Evolutionary conservation across 2,888 invertebrate genomes (phyloP).

Genomic region (Cynaeus angustus): DNA sequence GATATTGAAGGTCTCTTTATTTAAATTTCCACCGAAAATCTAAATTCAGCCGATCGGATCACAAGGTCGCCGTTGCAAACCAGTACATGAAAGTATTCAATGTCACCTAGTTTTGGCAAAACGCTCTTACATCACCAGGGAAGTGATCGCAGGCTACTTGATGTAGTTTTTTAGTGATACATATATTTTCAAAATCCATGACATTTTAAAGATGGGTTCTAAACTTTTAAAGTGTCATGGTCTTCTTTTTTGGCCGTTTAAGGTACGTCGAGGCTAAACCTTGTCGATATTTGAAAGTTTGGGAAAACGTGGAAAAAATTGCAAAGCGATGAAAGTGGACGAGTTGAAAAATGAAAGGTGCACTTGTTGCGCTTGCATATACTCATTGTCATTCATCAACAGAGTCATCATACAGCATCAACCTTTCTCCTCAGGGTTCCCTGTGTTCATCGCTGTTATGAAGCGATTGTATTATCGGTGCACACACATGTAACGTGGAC

Average conservation of each 20-base stretch:
- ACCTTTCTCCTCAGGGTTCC: constrained; percentile 22
- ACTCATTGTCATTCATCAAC: constrained; percentile 11
- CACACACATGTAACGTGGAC: background rate
- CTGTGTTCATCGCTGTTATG: background rate
- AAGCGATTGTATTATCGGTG: background rate
- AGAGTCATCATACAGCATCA: background rate
- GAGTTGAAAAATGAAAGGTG: constrained; percentile 17
- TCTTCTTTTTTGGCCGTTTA: background rate
- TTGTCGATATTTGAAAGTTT: background rate
- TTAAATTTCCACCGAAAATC: background rate
- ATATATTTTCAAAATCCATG: too few species aligned
- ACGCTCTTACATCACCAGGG: background rate
- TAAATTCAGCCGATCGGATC: background rate
- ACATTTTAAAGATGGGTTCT: background rate
- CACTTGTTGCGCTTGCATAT: constrained; percentile 16
- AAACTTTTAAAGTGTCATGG: background rate
- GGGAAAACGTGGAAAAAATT: constrained; percentile 4
- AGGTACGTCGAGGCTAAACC: background rate
- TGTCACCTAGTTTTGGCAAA: background rate
- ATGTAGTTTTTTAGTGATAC: too few species aligned
- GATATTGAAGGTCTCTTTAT: background rate
- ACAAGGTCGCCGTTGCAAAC: background rate
- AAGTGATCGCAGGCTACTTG: background rate
- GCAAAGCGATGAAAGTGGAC: constrained; percentile 6
- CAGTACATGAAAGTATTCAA: background rate